Conservation (phyloP, 2,113 vertebrate genomes). For the Oreochromis tanganicae region DNA sequence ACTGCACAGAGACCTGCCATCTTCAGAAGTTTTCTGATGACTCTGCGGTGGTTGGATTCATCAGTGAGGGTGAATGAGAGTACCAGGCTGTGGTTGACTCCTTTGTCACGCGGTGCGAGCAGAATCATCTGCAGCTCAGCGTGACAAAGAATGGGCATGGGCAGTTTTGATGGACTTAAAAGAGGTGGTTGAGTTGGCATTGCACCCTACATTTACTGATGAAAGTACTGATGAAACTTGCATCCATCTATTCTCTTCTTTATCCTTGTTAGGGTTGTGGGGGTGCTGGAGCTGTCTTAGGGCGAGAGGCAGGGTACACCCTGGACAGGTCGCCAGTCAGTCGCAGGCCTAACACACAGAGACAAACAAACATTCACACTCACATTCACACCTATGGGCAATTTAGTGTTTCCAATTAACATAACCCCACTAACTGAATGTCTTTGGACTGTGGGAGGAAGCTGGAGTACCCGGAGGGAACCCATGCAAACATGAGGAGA, state of each 20-base stretch:
- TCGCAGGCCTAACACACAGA: not conserved
- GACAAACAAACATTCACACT: not conserved
- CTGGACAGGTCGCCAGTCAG: not conserved
- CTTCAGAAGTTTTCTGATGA: not conserved
- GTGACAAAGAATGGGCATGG: no score
- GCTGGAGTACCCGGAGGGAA: not conserved
- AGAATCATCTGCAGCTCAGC: no score
- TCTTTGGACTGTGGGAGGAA: not conserved
- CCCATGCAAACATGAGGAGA: not conserved
- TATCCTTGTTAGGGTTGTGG: not conserved
- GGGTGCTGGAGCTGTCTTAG: not conserved
- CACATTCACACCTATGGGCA: not conserved
- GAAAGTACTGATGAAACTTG: not conserved
- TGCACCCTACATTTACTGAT: not conserved
- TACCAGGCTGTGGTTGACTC: not conserved
- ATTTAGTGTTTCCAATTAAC: not conserved
- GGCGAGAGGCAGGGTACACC: not conserved
- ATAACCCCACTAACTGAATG: not conserved
- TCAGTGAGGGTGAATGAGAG: not conserved
- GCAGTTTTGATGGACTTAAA: no score
- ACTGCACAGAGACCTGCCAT: not conserved
- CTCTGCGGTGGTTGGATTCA: not conserved
- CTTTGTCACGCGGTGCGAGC: no score
- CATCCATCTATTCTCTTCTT: not conserved
- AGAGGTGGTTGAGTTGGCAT: not conserved